Percentiles rank a stretch among this genome's conserved stretches.
These are phyloP conservation scores for Clarias gariepinus DNA, from an alignment of 2,113 vertebrate genomes.

Conservation along the genomic window DNA sequence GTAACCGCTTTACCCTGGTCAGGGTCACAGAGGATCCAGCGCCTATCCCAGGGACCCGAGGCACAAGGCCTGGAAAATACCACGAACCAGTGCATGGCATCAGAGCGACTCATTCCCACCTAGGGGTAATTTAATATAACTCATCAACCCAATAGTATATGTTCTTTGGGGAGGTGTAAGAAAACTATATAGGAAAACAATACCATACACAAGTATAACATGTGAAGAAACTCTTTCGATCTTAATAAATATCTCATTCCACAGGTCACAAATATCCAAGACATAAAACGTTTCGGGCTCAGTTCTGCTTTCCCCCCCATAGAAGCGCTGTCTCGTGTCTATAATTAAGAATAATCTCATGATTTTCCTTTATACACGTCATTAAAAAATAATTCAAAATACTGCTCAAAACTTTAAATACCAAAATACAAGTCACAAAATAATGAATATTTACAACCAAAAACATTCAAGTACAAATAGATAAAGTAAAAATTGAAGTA, in stretches of 20 bases:
- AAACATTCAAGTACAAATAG: slow-evolving; percentile 48
- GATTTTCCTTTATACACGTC: slow-evolving; percentile 33
- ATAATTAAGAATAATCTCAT: slow-evolving; percentile 26
- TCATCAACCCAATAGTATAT: neutral
- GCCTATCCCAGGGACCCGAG: no score
- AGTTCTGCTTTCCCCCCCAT: slow-evolving; percentile 22
- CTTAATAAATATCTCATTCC: slow-evolving; percentile 34
- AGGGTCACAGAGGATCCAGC: neutral
- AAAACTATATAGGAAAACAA: neutral
- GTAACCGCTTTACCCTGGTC: neutral
- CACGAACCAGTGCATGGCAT: neutral
- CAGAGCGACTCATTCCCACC: neutral
- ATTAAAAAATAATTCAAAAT: slow-evolving; percentile 43
- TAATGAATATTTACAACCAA: slow-evolving; percentile 50
- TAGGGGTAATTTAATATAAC: neutral
- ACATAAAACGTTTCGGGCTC: slow-evolving; percentile 43
- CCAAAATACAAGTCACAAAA: slow-evolving; percentile 33
- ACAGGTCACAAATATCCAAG: slow-evolving; percentile 38
- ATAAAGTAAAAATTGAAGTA: slow-evolving; percentile 41
- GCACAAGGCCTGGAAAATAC: neutral
- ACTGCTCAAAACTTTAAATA: slow-evolving; percentile 49
- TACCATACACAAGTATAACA: neutral
- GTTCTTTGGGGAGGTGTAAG: neutral
- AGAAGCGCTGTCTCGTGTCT: slow-evolving; percentile 31
- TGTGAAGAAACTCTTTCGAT: neutral